These are phyloP conservation scores for Emydocephalus ijimae DNA, from an alignment of 2,113 vertebrate species.

Conservation along the genomic window DNA sequence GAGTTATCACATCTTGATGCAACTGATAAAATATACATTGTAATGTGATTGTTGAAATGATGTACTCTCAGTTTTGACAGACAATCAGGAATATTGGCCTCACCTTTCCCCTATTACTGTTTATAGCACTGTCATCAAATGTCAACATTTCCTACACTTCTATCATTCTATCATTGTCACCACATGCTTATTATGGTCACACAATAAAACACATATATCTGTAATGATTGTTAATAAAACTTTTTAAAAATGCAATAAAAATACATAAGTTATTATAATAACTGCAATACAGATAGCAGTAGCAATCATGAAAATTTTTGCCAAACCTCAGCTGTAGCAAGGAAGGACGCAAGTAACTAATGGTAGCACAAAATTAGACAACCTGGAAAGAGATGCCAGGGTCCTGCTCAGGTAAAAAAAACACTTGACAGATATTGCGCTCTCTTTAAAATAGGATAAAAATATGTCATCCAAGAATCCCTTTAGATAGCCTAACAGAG, in stretches of 20 bases:
- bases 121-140: not conserved
- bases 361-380: not conserved
- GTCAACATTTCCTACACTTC: not conserved
- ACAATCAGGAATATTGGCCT: not conserved
- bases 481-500: not conserved
- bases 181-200: not conserved
- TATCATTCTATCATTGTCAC: not conserved
- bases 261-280: not conserved
- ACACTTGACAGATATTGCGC: not conserved
- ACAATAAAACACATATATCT: not conserved
- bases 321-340: not conserved
- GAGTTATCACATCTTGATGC: not conserved
- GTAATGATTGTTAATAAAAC: not conserved
- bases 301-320: not conserved
- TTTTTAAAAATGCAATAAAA: not conserved
- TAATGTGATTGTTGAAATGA: not conserved
- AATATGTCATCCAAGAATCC: not conserved
- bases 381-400: not conserved
- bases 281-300: not conserved
- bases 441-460: not conserved
- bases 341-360: not conserved
- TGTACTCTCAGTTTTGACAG: not conserved
- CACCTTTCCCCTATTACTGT: not conserved
- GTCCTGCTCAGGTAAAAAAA: not conserved
- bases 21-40: not conserved